Base-by-base conservation (phyloP, 1,140 invertebrate species). In the Ooceraea biroi region DNA sequence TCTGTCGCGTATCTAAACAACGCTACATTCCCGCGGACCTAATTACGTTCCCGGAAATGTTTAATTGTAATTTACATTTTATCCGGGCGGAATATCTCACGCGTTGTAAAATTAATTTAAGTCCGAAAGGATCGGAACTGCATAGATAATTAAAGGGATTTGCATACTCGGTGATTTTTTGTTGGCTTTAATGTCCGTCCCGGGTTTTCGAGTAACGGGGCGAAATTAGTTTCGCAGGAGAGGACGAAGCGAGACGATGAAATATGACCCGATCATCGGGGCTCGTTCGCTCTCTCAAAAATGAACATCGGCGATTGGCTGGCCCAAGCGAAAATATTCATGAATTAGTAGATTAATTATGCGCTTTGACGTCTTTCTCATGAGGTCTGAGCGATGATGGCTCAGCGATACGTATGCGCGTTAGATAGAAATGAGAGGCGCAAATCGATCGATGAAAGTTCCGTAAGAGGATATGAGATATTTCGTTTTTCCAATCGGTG, bases 311-410 rank as follows among this genome's bases (percentile, higher is more conserved):
- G 30, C 41, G 36, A 80, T 80, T 30, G 50, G 7, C 8, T 0
- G n/a, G 44, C 17, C 52, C 25, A 71, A 30, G 65, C 25, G 25
- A 63, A 80, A 69, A 80, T 80, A 80, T 80, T 80, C 76, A 80
- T 80, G 50, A 80, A 80, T 80, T 80, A 80, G 8, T 69, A 71
- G 65, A 80, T 80, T 80, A 80, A 69, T 80, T 69, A 80, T 69
- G 76, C 76, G 65, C n/a, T 80, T 46, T 36, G 52, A 76, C 58
- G 27, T 69, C 50, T 57, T n/a, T n/a, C n/a, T 57, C 50, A 22
- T 14, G 17, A 30, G 25, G 22, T 71, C 10, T 66, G 46, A 77
- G 65, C 25, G 36, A 69, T n/a, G 36, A 7, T 57, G 3, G n/a
- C 41, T 71, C 36, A 57, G 7, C 36, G 36, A 80, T 57, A 80